Base-by-base conservation (phyloP, 92 coral and sea anemone genomes). In the Hydrozoanthus gracilis region DNA sequence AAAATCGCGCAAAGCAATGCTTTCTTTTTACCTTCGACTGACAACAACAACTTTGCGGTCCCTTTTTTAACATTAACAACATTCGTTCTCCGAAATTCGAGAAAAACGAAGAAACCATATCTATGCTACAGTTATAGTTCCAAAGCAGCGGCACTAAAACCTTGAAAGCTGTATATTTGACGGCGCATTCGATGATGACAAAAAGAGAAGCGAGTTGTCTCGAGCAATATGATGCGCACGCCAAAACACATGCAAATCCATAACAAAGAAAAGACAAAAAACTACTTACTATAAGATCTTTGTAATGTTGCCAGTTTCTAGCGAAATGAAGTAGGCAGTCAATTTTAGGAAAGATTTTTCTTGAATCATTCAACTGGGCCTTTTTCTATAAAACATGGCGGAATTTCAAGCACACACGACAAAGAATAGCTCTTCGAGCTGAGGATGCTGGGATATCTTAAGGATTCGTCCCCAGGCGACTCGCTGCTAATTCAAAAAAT, bases 281-380 rank as follows among this genome's bases (percentile, higher is more conserved):
- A 14, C 13, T 68, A 68, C 73, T 68, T 68, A 68, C 73, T 68
- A 68, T 68, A 9, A 35, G 13, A 68, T 35, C 71, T 68, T 68
- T 68, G 10, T 6, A 6, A 2, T 35, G 48, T 27, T 39, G 45
- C 44, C 44, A 68, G 7, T 27, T 68, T 5, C 12, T 14, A 8
- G 48, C 73, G 46, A 68, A 68, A 68, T 15, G 47, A 18, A 35
- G 15, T 27, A 27, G 2, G 39, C 47, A 20, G 6, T 27, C 27
- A 35, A 3, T 17, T 66, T 44, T 16, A 17, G 71, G 9, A 66
- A 20, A 18, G 35, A 44, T 5, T 3, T 68, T 20, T 68, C 48
- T 35, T 58, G 14, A 27, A 27, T 68, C 73, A 68, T 68, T 68
- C 73, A 48, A 27, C 39, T 35, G 27, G 47, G 11, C 73, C 48